Conservation (phyloP, 2,888 invertebrate genomes). For the Smittia sp. region DNA sequence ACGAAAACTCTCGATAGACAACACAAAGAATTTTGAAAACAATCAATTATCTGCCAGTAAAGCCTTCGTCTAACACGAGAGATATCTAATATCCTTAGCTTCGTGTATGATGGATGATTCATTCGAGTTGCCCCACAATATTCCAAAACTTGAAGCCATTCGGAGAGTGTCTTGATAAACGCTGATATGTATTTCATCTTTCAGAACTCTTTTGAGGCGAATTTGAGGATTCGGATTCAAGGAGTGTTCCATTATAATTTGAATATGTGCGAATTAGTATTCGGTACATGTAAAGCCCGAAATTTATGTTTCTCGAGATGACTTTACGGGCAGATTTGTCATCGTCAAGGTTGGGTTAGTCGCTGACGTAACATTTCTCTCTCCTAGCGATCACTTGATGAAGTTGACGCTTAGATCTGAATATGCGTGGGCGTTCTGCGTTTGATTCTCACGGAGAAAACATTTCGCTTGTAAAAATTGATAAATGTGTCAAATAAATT, state of each 20-base stretch:
- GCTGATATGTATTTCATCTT: neutral
- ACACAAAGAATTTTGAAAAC: neutral
- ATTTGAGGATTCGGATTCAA: neutral
- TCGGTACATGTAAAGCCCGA: neutral
- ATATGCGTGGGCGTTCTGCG: neutral
- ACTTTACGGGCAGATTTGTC: neutral
- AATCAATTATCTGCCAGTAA: constrained; percentile 16
- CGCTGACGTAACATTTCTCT: no score
- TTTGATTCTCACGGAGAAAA: neutral
- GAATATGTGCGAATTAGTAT: constrained; percentile 6
- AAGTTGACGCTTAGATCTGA: no score
- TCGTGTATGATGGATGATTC: constrained; percentile 16
- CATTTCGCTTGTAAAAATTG: neutral
- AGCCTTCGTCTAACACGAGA: neutral
- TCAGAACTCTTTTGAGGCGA: neutral
- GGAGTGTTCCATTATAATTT: constrained; percentile 18
- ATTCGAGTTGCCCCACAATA: neutral
- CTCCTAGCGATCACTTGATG: no score
- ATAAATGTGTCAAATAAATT: constrained; percentile 38
- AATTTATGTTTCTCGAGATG: constrained; percentile 5
- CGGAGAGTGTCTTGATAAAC: neutral
- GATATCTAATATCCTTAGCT: neutral
- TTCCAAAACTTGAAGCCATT: neutral
- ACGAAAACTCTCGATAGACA: no score
- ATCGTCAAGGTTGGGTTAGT: neutral